Conservation (phyloP, 2,888 invertebrate genomes). For the Marasmarcha lunaedactyla region DNA sequence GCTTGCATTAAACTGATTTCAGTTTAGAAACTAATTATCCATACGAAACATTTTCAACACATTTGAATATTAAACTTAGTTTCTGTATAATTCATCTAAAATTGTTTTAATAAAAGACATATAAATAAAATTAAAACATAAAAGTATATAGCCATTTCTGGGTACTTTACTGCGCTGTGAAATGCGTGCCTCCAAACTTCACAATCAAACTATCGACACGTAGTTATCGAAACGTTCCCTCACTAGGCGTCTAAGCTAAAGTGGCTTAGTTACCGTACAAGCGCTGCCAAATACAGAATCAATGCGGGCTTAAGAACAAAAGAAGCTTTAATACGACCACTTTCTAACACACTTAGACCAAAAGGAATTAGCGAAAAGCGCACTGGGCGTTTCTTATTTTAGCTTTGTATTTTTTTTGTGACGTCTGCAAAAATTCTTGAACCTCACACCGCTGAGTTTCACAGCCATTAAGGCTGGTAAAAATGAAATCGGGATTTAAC, state of each 20-base stretch:
- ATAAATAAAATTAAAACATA: too few species aligned
- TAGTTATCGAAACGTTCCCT: constrained; percentile 13
- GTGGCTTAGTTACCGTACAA: constrained; percentile 62
- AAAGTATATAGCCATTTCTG: too few species aligned
- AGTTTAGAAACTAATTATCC: too few species aligned
- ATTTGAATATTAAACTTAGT: too few species aligned
- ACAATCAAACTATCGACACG: constrained; percentile 16
- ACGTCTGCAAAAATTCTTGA: constrained; percentile 1
- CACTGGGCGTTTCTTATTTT: constrained; percentile 11
- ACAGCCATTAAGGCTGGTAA: too few species aligned
- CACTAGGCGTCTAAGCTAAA: constrained; percentile 37
- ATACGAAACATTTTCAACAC: too few species aligned
- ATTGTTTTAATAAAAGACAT: too few species aligned
- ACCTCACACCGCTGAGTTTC: too few species aligned
- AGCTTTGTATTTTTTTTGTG: constrained; percentile 18
- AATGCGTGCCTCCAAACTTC: background rate
- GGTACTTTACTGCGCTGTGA: too few species aligned
- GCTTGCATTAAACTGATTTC: too few species aligned
- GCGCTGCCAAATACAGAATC: constrained; percentile 49
- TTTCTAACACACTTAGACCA: constrained; percentile 20
- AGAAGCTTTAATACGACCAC: constrained; percentile 35
- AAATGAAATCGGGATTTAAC: too few species aligned
- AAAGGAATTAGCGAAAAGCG: constrained; percentile 40
- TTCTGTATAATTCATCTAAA: too few species aligned
- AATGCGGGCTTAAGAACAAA: constrained; percentile 60